Conservation (phyloP, 2,113 vertebrate genomes). For the Struthio camelus region DNA sequence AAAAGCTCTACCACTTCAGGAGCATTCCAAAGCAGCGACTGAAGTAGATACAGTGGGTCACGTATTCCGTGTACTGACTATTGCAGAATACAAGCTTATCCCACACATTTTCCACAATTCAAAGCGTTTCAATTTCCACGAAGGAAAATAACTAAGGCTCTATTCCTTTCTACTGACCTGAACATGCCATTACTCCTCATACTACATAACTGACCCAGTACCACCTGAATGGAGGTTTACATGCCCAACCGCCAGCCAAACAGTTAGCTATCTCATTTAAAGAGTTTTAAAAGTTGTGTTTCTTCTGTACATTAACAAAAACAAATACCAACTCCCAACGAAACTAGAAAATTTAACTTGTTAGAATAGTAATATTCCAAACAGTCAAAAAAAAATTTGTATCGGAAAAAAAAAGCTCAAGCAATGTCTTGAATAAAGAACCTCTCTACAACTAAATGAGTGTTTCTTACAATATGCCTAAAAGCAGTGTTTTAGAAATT, state of each 20-base stretch:
- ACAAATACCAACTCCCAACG: background rate
- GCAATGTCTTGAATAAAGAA: background rate
- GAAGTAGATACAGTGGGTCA: background rate
- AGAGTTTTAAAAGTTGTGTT: background rate
- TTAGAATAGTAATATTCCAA: background rate
- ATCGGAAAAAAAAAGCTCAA: background rate
- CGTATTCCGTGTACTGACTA: background rate
- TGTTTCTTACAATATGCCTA: background rate
- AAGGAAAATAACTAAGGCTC: background rate
- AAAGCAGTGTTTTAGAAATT: background rate
- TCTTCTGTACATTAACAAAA: background rate
- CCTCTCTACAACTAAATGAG: background rate
- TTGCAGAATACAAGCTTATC: background rate
- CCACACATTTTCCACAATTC: background rate
- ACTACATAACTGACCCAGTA: background rate
- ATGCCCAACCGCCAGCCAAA: background rate
- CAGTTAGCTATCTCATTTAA: background rate
- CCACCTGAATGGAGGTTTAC: background rate
- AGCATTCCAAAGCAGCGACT: background rate
- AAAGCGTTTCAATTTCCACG: background rate
- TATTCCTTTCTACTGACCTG: background rate
- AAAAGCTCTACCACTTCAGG: background rate
- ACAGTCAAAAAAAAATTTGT: background rate
- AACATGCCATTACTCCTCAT: background rate
- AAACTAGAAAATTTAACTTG: background rate